Evolutionary conservation across 2,113 vertebrate species (phyloP).

Genomic region (Psammodynastes pulverulentus): DNA sequence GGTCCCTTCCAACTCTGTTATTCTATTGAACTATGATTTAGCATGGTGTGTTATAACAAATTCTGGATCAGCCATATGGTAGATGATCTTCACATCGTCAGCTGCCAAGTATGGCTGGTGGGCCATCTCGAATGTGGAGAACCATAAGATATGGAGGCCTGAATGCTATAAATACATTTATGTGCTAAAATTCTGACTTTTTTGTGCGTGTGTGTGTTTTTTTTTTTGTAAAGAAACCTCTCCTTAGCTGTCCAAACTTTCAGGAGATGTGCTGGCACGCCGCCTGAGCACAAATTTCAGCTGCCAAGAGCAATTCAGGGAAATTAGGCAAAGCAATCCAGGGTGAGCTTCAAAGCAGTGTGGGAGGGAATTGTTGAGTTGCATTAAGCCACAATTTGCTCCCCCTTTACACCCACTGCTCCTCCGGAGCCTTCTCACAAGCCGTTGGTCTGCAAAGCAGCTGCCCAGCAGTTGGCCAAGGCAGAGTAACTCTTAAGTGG

Average conservation of each 20-base stretch:
- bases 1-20: too few species aligned
- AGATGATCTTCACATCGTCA: too few species aligned
- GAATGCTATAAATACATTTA: not conserved
- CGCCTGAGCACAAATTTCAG: not conserved
- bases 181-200: too few species aligned
- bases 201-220: too few species aligned
- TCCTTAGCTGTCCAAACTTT: not conserved
- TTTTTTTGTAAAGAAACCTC: too few species aligned
- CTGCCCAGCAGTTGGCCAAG: constrained; percentile 13
- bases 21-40: too few species aligned
- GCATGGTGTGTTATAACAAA: too few species aligned
- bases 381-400: constrained; percentile 13
- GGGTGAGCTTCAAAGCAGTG: constrained; percentile 15
- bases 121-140: not conserved
- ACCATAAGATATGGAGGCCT: not conserved
- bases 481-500: constrained; percentile 33
- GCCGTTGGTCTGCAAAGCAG: constrained; percentile 25
- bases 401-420: not conserved
- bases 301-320: not conserved
- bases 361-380: constrained; percentile 22
- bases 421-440: constrained; percentile 33
- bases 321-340: not conserved
- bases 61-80: too few species aligned
- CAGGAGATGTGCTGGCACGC: not conserved
- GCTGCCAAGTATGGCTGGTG: not conserved